Evolutionary conservation across 2,113 vertebrate genomes (phyloP).

Genomic region (Motacilla alba): DNA sequence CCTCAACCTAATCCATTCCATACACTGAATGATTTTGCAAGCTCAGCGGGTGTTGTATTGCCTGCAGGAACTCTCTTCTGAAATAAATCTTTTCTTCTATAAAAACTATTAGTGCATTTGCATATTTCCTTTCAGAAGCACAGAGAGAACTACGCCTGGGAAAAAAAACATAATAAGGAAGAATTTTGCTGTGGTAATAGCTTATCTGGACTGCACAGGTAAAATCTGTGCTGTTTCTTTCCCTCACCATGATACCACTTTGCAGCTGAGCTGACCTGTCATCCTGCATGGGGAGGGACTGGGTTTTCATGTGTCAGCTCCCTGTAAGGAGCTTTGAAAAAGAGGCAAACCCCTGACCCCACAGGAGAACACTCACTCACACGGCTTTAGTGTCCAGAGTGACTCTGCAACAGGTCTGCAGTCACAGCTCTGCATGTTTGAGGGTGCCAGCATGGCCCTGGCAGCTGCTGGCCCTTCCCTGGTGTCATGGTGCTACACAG

Average conservation of each 20-base stretch:
- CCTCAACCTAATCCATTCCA: neutral
- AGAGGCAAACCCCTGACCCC: neutral
- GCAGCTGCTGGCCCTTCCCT: neutral
- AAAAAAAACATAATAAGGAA: neutral
- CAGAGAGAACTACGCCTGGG: neutral
- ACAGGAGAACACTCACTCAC: neutral
- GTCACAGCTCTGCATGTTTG: accelerated
- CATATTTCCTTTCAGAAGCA: neutral
- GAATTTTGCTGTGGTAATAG: accelerated
- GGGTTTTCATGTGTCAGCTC: accelerated
- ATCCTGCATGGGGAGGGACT: accelerated
- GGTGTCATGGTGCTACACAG: accelerated
- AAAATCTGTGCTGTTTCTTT: neutral
- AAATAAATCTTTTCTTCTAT: neutral
- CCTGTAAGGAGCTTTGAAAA: neutral
- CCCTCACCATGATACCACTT: accelerated
- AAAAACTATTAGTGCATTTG: neutral
- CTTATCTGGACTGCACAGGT: neutral
- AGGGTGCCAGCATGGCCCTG: accelerated
- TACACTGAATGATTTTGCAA: neutral
- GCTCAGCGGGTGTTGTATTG: neutral
- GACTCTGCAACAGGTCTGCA: neutral
- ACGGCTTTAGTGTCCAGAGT: neutral
- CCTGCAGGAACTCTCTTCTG: neutral
- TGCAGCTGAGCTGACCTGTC: neutral